phyloP scores from a whole-genome alignment of 2,888 invertebrate species.

The Callyntrura guangdongensis region DNA sequence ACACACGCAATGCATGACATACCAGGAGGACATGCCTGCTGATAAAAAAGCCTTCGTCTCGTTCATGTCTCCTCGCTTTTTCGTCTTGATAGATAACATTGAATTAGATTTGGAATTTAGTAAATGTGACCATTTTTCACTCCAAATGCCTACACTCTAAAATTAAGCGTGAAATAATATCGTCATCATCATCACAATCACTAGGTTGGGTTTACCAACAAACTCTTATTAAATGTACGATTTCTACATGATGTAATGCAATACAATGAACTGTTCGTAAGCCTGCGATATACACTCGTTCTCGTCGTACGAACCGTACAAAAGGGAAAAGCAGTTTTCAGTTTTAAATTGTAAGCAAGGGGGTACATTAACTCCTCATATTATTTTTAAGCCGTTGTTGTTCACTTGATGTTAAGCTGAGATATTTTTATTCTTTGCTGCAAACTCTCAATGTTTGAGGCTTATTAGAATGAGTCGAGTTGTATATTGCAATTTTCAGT shows the following conservation, averaged over 20 bases:
- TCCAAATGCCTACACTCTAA: slow-evolving; percentile 24
- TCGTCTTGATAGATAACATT: slow-evolving; percentile 51
- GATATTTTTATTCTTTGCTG: too few relatives aligned
- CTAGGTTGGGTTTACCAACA: slow-evolving; percentile 15
- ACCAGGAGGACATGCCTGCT: slow-evolving; percentile 28
- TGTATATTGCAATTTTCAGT: too few relatives aligned
- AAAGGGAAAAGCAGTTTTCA: too few relatives aligned
- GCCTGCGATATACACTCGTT: too few relatives aligned
- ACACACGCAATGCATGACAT: slow-evolving; percentile 27
- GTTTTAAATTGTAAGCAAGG: too few relatives aligned
- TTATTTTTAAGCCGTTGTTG: too few relatives aligned
- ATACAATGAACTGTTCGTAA: background rate
- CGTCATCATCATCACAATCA: background rate
- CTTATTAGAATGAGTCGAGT: too few relatives aligned
- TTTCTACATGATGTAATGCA: background rate
- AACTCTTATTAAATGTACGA: slow-evolving; percentile 5
- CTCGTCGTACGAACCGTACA: too few relatives aligned
- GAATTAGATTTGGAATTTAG: slow-evolving; percentile 47
- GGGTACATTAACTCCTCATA: too few relatives aligned
- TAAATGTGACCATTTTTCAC: slow-evolving; percentile 53
- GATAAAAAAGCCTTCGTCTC: slow-evolving; percentile 33
- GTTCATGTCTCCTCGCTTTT: slow-evolving; percentile 39
- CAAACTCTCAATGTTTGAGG: too few relatives aligned
- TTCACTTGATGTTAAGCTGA: too few relatives aligned
- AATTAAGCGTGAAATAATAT: slow-evolving; percentile 39